Conservation (phyloP, 2,113 vertebrate species). For the Arenaria interpres region DNA sequence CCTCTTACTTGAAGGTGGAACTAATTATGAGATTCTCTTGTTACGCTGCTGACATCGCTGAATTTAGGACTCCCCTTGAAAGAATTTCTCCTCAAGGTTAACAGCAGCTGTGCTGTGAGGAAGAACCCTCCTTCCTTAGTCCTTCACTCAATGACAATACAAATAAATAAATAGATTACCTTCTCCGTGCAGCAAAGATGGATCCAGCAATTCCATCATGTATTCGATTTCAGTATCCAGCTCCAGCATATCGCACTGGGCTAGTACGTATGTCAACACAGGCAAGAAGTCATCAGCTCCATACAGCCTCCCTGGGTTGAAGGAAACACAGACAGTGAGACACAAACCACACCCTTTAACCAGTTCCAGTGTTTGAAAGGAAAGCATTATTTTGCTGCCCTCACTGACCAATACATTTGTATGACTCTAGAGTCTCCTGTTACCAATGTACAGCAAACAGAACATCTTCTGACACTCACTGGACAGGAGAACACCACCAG, state of each 20-base stretch:
- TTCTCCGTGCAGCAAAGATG: slow-evolving; percentile 91
- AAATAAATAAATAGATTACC: slow-evolving; percentile 71
- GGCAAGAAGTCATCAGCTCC: slow-evolving; percentile 97
- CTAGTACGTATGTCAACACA: slow-evolving; percentile 93
- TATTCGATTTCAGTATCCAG: slow-evolving; percentile 94
- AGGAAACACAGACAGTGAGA: background rate
- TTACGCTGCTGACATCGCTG: background rate
- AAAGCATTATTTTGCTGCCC: background rate
- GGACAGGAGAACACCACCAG: background rate
- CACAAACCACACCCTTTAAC: background rate
- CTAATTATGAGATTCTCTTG: background rate
- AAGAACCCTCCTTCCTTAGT: background rate
- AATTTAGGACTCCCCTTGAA: background rate
- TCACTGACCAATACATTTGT: background rate
- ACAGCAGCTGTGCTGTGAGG: background rate
- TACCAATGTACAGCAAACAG: background rate
- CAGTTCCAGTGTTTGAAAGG: background rate
- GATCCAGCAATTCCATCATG: slow-evolving; percentile 97
- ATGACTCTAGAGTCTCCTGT: background rate
- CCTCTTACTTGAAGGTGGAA: background rate
- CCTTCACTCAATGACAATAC: background rate
- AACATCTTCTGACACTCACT: background rate
- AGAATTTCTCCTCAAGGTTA: background rate
- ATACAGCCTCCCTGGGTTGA: slow-evolving; percentile 88
- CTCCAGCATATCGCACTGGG: slow-evolving; percentile 94